Percentiles rank a stretch among this genome's conserved stretches.
phyloP scores from a whole-genome alignment of 2,113 vertebrate genomes.

The Calypte anna region DNA sequence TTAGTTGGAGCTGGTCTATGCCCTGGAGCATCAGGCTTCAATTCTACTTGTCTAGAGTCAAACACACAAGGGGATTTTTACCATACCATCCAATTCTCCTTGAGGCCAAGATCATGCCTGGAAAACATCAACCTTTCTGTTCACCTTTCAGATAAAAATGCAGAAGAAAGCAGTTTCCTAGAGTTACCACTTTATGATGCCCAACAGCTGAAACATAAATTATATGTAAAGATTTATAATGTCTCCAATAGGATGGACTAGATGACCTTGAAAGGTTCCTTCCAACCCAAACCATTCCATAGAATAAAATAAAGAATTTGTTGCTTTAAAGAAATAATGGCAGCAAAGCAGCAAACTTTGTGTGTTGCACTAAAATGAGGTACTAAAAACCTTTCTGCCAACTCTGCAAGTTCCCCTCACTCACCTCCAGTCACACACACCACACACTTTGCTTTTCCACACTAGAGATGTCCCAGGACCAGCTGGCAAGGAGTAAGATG shows the following conservation, averaged over 20 bases:
- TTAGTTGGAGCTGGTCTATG: background rate
- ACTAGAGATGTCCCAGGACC: background rate
- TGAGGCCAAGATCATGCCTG: background rate
- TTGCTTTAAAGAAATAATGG: background rate
- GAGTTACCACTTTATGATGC: background rate
- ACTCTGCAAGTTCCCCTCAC: background rate
- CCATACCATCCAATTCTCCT: background rate
- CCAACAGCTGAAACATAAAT: background rate
- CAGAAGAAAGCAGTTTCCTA: background rate
- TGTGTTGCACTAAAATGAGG: fast-evolving
- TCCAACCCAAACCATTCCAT: too few species aligned
- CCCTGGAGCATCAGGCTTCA: background rate
- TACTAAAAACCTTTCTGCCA: background rate
- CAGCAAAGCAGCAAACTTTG: background rate
- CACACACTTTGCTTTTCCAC: background rate
- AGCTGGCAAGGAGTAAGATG: background rate
- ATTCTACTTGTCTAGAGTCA: background rate
- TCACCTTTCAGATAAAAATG: background rate
- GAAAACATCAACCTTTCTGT: background rate
- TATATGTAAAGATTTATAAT: background rate
- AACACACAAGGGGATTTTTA: background rate
- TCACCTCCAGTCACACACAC: fast-evolving
- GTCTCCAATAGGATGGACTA: background rate
- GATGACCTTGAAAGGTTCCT: too few species aligned
- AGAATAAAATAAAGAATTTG: background rate